Evolutionary conservation across 2,888 invertebrate genomes (phyloP), one percentile per base, ranked within the genome.

Genomic region (Bombylius major): DNA sequence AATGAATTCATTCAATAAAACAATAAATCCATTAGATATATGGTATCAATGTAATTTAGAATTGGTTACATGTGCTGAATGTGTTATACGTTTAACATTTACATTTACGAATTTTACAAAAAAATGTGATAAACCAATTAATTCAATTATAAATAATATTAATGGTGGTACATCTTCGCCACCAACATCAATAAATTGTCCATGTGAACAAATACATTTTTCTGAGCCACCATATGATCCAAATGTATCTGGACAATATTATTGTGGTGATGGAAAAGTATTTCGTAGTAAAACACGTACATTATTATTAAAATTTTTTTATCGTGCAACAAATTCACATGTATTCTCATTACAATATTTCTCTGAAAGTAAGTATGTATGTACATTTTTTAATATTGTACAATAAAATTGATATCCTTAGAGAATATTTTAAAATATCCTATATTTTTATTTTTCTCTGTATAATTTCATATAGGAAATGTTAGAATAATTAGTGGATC

Each of bases 31-130:
- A 59, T 34, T 56, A n/a, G 76, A 78, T 59, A 65, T 70, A 39
- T 73, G 73, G 71, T 73, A 72, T 56, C 79, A 79, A 62, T 84
- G 84, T 66, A 79, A 78, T 60, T 70, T 84, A 55, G 84, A 85
- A 68, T 72, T 86, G 60, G 79, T 84, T 47, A 83, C 85, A 4
- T 86, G 86, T 66, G 82, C 86, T 1, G 82, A 83, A 23, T 86
- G 86, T 66, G 77, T 84, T 52, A 79, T 73, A 23, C 68, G 72
- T 32, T 69, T 73, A 34, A 72, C 71, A 14, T 71, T 73, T 42
- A 70, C 69, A 2, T 67, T 68, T 55, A 65, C 69, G 11, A 71
- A 73, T 56, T 73, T 74, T 60, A 70, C 71, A 3, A 72, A 69
- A 57, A 69, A 62, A 33, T 73, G 74, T 59, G 65, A 66, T 47